phyloP scores from a whole-genome alignment of 2,797 vertebrate species.

The Syngnathus acus region DNA sequence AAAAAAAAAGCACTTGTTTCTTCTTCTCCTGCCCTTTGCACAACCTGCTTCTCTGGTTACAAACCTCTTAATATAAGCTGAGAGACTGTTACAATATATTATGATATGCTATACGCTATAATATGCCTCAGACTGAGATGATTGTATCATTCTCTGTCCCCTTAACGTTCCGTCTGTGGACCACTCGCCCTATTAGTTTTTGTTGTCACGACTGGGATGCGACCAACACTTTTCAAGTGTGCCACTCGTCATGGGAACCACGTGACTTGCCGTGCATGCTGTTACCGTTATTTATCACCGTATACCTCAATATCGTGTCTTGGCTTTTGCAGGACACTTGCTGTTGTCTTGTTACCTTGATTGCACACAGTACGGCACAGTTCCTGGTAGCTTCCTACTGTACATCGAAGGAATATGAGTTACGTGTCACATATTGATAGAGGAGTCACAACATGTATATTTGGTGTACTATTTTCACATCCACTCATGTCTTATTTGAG shows the following conservation, averaged over 20 bases:
- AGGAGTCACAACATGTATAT: constrained; percentile 10
- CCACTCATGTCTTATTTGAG: constrained; percentile 18
- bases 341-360: constrained; percentile 29
- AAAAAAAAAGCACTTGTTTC: constrained; percentile 21
- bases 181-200: background rate
- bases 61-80: constrained; percentile 40
- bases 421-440: constrained; percentile 10
- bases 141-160: constrained; percentile 33
- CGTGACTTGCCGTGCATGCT: constrained; percentile 49
- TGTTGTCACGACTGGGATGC: background rate
- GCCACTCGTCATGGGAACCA: constrained; percentile 15
- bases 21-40: constrained; percentile 35
- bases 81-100: constrained; percentile 43
- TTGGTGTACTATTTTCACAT: constrained; percentile 22
- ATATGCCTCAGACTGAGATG: constrained; percentile 14
- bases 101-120: constrained; percentile 26
- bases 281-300: constrained; percentile 50
- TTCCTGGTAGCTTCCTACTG: constrained; percentile 21
- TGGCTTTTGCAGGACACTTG: constrained; percentile 30
- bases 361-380: constrained; percentile 34
- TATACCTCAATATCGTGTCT: constrained; percentile 53
- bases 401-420: constrained; percentile 14
- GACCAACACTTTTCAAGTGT: constrained; percentile 1
- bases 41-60: constrained; percentile 33
- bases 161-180: constrained; percentile 16